Evolutionary conservation across 2,113 vertebrate genomes (phyloP).

Genomic region (Odocoileus hemionus): DNA sequence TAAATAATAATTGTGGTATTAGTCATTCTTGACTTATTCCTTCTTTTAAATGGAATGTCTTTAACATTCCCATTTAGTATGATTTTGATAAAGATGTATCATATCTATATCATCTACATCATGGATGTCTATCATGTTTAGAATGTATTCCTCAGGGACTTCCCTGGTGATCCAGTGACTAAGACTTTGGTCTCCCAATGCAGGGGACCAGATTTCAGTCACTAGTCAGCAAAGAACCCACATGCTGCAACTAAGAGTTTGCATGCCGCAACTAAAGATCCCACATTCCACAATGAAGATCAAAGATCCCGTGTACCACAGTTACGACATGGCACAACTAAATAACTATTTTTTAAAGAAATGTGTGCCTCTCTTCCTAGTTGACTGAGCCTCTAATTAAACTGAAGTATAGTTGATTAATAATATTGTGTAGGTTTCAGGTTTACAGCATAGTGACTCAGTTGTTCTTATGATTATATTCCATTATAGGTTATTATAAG

Average conservation of each 20-base stretch:
- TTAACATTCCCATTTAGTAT: not conserved
- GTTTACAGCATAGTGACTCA: not conserved
- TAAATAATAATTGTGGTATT: not conserved
- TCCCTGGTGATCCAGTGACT: not conserved
- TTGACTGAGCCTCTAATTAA: not conserved
- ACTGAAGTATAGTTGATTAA: not conserved
- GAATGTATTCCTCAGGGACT: not conserved
- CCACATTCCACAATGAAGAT: not conserved
- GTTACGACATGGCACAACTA: not conserved
- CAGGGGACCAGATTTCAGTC: not conserved
- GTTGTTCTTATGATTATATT: not conserved
- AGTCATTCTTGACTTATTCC: not conserved
- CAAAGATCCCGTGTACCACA: not conserved
- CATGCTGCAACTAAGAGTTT: not conserved
- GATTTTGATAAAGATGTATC: not conserved
- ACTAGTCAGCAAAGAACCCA: not conserved
- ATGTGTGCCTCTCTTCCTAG: not conserved
- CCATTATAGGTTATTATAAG: not conserved
- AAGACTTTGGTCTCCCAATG: not conserved
- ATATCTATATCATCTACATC: not conserved
- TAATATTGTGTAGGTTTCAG: not conserved
- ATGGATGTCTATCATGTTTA: not conserved
- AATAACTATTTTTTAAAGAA: not conserved
- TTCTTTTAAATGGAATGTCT: constrained; percentile 22
- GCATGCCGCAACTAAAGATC: not conserved